Evolutionary conservation across 2,797 vertebrate species (phyloP), one percentile per base, ranked within the genome.

Genomic region (Molossus alvarezi): DNA sequence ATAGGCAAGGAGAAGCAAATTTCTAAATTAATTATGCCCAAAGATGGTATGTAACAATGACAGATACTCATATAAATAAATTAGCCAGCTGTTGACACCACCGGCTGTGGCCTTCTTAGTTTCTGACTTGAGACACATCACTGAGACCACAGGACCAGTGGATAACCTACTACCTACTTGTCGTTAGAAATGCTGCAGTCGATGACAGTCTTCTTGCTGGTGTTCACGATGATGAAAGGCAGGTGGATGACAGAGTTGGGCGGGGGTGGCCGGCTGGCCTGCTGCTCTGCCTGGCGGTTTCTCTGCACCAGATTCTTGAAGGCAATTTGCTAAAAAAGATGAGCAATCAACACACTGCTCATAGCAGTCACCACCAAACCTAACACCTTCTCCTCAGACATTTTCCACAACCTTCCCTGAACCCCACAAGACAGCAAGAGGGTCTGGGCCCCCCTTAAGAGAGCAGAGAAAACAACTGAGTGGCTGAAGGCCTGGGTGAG

Each of bases 151-250:
- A 9, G 20, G n/a, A 21, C 48, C 48, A 33, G 10, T 1, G 21
- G 48, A 69, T 48, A 69, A 37, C 99, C 57, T 98, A 99, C 99
- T 99, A 84, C 99, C 57, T 98, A 99, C 99, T 99, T 99, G 99
- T 99, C 99, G 57, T 99, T 99, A 93, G 99, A 99, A 98, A 99
- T 99, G 98, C 99, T 99, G 98, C 99, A 99, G 99, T 99, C 99
- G 15, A 99, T 99, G 98, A 99, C 99, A 0, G 99, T 99, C 98
- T 99, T 99, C 99, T 99, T 99, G 99, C 99, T 99, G 99, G 99
- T 99, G 99, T 99, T 99, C 97, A 99, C 99, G 55, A 99, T 99
- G 95, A 99, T 99, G 98, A 99, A 99, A 83, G 99, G 99, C 93
- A 99, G 98, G 97, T 99, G 99, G 98, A 99, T 99, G 98, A 99